Conservation (phyloP, 37 sponge, comb jelly and placozoan genomes). For the Spongilla lacustris region DNA sequence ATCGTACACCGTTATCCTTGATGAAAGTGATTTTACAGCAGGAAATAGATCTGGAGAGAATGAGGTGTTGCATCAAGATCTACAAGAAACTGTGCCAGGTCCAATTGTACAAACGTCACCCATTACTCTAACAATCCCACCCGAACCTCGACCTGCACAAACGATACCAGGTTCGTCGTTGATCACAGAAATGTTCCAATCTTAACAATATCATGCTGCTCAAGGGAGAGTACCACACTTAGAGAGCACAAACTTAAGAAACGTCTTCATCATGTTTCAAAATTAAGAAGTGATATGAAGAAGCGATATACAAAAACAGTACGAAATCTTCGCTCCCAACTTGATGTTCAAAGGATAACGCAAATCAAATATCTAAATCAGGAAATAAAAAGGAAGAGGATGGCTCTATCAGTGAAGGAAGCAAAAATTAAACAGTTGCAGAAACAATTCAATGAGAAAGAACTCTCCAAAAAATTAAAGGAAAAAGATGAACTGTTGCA, state of each 20-base stretch:
- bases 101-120: not conserved
- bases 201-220: not conserved
- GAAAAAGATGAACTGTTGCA: not conserved
- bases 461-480: not conserved
- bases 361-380: not conserved
- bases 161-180: not conserved
- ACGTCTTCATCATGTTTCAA: not conserved
- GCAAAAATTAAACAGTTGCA: not conserved
- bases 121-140: not conserved
- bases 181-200: not conserved
- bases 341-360: not conserved
- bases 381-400: not conserved
- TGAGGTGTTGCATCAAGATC: not conserved
- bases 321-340: not conserved
- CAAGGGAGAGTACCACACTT: not conserved
- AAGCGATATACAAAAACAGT: not conserved
- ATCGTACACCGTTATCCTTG: not conserved
- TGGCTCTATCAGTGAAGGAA: not conserved
- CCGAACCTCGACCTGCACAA: not conserved
- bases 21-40: not conserved
- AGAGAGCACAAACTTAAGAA: not conserved
- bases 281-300: not conserved
- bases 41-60: not conserved
- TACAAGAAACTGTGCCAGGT: conserved; percentile 1
- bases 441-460: not conserved